phyloP scores from a whole-genome alignment of 2,888 invertebrate genomes.

The Thalpophila matura region DNA sequence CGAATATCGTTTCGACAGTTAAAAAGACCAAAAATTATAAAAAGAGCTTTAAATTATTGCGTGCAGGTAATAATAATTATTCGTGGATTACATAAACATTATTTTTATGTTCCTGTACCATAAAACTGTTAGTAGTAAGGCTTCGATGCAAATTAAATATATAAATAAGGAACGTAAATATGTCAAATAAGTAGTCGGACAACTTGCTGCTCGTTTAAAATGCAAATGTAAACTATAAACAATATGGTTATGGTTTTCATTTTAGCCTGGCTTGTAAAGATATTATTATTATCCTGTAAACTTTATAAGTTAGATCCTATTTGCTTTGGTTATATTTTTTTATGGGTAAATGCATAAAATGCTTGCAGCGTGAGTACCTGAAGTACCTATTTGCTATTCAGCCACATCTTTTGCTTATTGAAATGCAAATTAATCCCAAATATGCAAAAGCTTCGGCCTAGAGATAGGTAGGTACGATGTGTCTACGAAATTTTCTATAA shows the following conservation, averaged over 20 bases:
- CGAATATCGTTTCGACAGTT: too few species aligned
- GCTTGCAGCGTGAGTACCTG: background rate
- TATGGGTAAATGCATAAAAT: conserved; percentile 6
- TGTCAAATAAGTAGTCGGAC: conserved; percentile 16
- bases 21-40: conserved; percentile 6
- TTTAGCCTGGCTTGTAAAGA: conserved; percentile 11
- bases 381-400: background rate
- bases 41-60: too few species aligned
- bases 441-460: background rate
- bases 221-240: conserved; percentile 46
- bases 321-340: background rate
- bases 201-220: conserved; percentile 41
- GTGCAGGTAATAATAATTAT: too few species aligned
- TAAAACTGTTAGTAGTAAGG: background rate
- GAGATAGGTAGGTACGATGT: too few species aligned
- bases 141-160: conserved; percentile 16
- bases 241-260: conserved; percentile 25
- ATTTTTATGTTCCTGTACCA: background rate
- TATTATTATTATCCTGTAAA: conserved; percentile 14
- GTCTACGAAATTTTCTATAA: too few species aligned
- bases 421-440: background rate
- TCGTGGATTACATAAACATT: too few species aligned
- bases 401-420: background rate
- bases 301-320: background rate
- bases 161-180: conserved; percentile 24